These are phyloP conservation scores for Enteromius radiatus DNA, from an alignment of 2,797 vertebrate genomes.

Conservation along the genomic window DNA sequence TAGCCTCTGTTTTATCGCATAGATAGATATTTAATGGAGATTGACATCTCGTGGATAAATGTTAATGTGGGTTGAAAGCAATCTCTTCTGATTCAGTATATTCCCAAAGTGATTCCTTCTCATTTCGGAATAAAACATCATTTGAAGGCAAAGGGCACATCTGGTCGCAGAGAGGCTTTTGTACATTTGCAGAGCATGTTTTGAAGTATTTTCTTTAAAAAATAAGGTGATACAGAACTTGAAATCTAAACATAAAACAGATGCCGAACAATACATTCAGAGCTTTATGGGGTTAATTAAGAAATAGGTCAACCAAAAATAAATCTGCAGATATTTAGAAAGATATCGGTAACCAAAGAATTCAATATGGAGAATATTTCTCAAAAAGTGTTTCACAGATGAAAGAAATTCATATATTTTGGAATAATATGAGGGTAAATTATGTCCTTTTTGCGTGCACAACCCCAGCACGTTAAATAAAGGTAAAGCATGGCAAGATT, in stretches of 20 bases:
- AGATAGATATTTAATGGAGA: slow-evolving; percentile 61
- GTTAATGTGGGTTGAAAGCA: slow-evolving; percentile 60
- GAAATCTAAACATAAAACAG: neutral
- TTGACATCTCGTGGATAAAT: slow-evolving; percentile 58
- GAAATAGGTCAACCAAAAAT: neutral
- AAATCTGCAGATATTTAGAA: neutral
- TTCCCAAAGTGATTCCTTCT: slow-evolving; percentile 56
- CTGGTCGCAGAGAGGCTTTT: slow-evolving; percentile 34
- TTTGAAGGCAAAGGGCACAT: slow-evolving; percentile 32
- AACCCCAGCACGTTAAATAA: neutral
- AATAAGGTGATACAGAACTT: slow-evolving; percentile 5
- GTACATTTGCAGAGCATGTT: slow-evolving; percentile 43
- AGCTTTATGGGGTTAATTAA: slow-evolving; percentile 1
- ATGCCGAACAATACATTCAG: neutral
- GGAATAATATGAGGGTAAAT: neutral
- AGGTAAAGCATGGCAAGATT: neutral
- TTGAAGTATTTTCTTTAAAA: slow-evolving; percentile 43
- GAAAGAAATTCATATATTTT: neutral
- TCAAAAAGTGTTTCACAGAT: neutral
- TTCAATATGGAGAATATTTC: neutral
- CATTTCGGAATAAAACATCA: slow-evolving; percentile 53
- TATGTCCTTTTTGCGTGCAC: neutral
- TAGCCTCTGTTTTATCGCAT: slow-evolving; percentile 59
- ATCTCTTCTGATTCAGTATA: slow-evolving; percentile 53
- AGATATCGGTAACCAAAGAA: neutral